Base-by-base conservation (phyloP, 1,140 invertebrate genomes). In the Anoplophora glabripennis region DNA sequence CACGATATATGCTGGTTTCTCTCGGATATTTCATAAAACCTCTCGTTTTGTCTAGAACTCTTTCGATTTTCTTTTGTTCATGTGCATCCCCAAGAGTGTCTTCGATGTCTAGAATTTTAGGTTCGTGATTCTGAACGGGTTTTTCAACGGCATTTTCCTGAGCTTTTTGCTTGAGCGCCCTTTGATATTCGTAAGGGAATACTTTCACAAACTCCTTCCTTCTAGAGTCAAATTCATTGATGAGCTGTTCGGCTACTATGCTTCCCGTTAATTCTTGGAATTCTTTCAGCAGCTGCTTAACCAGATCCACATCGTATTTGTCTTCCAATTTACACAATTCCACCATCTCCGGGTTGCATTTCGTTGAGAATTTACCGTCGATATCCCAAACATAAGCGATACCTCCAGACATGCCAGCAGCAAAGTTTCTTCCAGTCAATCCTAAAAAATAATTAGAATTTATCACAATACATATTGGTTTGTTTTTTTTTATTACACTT, bases 121-220 rank as follows among this genome's bases (percentile, higher is more conserved):
- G 77, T 59, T 83, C 79, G 4, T 63, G 75, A 7, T 76, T 36
- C 40, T 55, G 53, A 28, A 49, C 14, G 17, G 53, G 54, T 37
- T 77, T 45, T 7, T 70, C 65, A 37, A 71, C 60, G 18, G 72
- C 72, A 37, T 78, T 66, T 63, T 87, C 83, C 53, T 85, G 79
- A 36, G 85, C 85, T 66, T 90, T 69, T 71, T 91, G 87, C 64
- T 88, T 85, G 4, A 99, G 76, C 5, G 89, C 96, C 63, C 92
- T 81, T 71, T 98, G 94, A 77, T 98, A 99, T 71, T 99, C 97
- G 68, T 92, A 92, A 0, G 97, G 97, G 81, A 99, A 99, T 51
- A 98, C 94, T 82, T 99, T 99, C 38, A 97, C 83, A 76, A 99
- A 97, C 71, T 89, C 83, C 28, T 84, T 82, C 7, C 88, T 86